Base-by-base conservation (phyloP, 2,888 invertebrate species). In the Enchytraeus crypticus region DNA sequence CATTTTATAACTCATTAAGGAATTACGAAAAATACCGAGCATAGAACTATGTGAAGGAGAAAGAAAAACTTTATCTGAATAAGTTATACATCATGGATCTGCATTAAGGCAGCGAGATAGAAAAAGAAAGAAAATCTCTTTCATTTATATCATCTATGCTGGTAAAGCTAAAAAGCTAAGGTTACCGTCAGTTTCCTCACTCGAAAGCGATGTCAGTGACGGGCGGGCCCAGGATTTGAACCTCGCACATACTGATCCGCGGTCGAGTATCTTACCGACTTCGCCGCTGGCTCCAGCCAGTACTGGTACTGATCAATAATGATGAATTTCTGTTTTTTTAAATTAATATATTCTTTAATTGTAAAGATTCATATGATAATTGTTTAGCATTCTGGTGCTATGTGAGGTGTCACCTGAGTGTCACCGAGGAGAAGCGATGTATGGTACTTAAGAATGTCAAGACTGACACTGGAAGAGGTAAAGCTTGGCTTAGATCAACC, bases 401-500 rank as follows among this genome's bases (percentile, higher is more conserved):
- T 71, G 79, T 81, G 30, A 77, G 74, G 60, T 76, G 77, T 57
- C 88, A 90, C 74, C 81, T 95, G 58, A 92, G 90, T 21, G 86
- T 87, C 76, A 92, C 77, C 69, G 79, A 79, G 56, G 63, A 71
- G 23, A 74, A 77, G 60, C 84, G 95, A 57, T 95, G 89, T 78
- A 84, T 85, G 71, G 84, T 87, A 5, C 79, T 90, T 63, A 82
- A 82, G 66, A 66, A 73, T 45, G 84, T 89, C 51, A 85, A 84
- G 79, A 87, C 87, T 0, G 88, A 89, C 76, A 83, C 85, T 56
- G 92, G 92, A 21, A 84, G 88, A 71, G 89, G 89, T 27, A 84
- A 90, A 72, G 90, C 93, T 29, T 93, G 95, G 85, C 84, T 96
- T 32, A 83, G 95, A 66, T 87, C 92, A 23, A 84, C 90, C 3